Percentiles rank a stretch among this genome's conserved stretches.
phyloP scores from a whole-genome alignment of 2,797 vertebrate species.

The Anabacerthia variegaticeps region DNA sequence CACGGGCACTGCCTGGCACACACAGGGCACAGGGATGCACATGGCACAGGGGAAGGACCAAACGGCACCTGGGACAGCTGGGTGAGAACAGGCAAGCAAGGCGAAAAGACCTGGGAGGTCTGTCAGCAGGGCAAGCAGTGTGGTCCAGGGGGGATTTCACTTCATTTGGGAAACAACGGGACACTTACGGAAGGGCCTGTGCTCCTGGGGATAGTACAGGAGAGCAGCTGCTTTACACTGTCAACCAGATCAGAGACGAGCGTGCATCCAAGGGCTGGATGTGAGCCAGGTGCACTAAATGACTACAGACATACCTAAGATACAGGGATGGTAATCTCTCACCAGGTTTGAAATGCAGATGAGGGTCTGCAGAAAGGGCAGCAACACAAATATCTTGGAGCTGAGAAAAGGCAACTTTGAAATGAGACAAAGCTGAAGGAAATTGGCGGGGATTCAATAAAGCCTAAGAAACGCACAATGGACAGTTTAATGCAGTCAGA shows the following conservation, averaged over 20 bases:
- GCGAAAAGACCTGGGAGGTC: slow-evolving; percentile 30
- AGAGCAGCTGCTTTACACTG: slow-evolving; percentile 58
- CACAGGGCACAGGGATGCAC: no score
- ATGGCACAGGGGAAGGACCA: background rate
- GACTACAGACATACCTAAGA: slow-evolving; percentile 44
- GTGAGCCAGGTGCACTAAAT: slow-evolving; percentile 33
- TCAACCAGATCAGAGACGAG: slow-evolving; percentile 44
- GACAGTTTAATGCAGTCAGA: slow-evolving; percentile 32
- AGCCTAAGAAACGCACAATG: slow-evolving; percentile 47
- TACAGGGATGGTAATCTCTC: slow-evolving; percentile 20
- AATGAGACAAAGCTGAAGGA: slow-evolving; percentile 52
- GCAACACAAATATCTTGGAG: slow-evolving; percentile 46
- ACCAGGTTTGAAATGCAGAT: slow-evolving; percentile 63
- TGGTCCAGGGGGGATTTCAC: slow-evolving; percentile 32
- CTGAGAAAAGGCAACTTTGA: slow-evolving; percentile 43
- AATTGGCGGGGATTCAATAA: slow-evolving; percentile 40
- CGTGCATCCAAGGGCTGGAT: slow-evolving; percentile 35
- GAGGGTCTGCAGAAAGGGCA: slow-evolving; percentile 56
- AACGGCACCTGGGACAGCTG: background rate
- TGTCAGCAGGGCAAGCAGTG: slow-evolving; percentile 44
- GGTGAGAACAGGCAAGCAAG: background rate
- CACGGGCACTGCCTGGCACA: background rate
- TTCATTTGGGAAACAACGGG: slow-evolving; percentile 43
- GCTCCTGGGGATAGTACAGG: slow-evolving; percentile 51
- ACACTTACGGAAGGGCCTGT: slow-evolving; percentile 5